Conservation (phyloP, 2,888 invertebrate genomes). For the Griposia aprilina region DNA sequence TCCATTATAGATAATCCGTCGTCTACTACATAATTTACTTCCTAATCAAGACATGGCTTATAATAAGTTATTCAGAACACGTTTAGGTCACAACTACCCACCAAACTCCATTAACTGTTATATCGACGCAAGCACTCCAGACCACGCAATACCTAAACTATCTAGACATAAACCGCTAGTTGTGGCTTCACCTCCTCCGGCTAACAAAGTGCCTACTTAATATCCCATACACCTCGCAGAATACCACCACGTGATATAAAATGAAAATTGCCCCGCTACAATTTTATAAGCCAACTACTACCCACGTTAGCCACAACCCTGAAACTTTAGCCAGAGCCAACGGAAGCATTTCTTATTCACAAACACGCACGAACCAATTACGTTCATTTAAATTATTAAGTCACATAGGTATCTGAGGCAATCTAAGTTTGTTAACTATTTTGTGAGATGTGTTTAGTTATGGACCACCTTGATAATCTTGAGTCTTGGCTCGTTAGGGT, state of each 20-base stretch:
- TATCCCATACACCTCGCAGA: conserved; percentile 64
- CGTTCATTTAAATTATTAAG: conserved; percentile 76
- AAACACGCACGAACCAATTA: conserved; percentile 81
- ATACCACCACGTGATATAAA: conserved; percentile 64
- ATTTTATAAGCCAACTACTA: conserved; percentile 69
- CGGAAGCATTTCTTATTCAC: conserved; percentile 79
- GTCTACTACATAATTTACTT: not conserved
- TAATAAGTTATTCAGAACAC: conserved; percentile 60
- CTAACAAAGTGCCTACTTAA: conserved; percentile 65
- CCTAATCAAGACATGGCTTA: conserved; percentile 29
- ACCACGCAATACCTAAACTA: conserved; percentile 59
- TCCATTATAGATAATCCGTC: not conserved
- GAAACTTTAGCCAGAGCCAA: conserved; percentile 68
- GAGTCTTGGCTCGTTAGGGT: conserved; percentile 3
- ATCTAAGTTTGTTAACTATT: conserved; percentile 67
- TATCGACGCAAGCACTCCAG: conserved; percentile 49
- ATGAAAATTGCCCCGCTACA: conserved; percentile 70
- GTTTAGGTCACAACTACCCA: conserved; percentile 47
- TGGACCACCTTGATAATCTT: conserved; percentile 23
- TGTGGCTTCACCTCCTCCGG: conserved; percentile 62
- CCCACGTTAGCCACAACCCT: conserved; percentile 67
- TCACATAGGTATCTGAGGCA: conserved; percentile 62
- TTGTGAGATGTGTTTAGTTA: conserved; percentile 44
- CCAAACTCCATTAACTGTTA: conserved; percentile 62
- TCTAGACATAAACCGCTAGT: conserved; percentile 63